Evolutionary conservation across 2,888 invertebrate species (phyloP).

Genomic region (Cyclophora punctaria): DNA sequence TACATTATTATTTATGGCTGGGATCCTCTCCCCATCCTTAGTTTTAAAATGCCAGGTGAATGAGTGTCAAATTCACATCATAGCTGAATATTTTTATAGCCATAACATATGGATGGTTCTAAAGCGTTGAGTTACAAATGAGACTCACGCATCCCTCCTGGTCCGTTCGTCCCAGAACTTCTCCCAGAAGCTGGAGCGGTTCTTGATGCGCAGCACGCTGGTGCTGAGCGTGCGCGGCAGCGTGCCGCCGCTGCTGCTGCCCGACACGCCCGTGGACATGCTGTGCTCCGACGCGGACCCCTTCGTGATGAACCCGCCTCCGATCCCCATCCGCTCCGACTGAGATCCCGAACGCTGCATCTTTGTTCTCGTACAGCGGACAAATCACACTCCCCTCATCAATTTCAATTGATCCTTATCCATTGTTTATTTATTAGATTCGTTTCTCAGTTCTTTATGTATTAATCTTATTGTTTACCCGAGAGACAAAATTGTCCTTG

Average conservation of each 20-base stretch:
- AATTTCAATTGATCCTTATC: not conserved
- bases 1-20: too few species aligned
- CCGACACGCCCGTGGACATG: constrained; percentile 70
- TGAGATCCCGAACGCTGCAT: constrained; percentile 76
- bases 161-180: constrained; percentile 85
- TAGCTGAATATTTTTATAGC: too few species aligned
- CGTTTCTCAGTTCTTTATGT: too few species aligned
- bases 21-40: too few species aligned
- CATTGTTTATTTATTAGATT: too few species aligned
- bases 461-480: too few species aligned
- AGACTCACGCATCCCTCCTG: constrained; percentile 81
- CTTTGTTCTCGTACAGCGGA: constrained; percentile 12
- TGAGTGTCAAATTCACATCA: too few species aligned
- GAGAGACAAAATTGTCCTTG: constrained; percentile 20
- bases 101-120: too few species aligned
- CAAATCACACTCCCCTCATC: not conserved
- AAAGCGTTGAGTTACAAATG: too few species aligned
- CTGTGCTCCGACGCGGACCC: constrained; percentile 69
- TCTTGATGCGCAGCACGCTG: constrained; percentile 85
- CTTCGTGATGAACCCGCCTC: constrained; percentile 56
- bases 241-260: constrained; percentile 63
- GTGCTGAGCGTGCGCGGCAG: constrained; percentile 85
- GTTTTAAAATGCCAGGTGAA: too few species aligned
- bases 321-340: constrained; percentile 68
- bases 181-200: constrained; percentile 88